A percentile compares a stretch with the other conserved stretches of the same genome.
Conservation (phyloP, 2,797 vertebrate species). For the Adelosebastes latens region DNA sequence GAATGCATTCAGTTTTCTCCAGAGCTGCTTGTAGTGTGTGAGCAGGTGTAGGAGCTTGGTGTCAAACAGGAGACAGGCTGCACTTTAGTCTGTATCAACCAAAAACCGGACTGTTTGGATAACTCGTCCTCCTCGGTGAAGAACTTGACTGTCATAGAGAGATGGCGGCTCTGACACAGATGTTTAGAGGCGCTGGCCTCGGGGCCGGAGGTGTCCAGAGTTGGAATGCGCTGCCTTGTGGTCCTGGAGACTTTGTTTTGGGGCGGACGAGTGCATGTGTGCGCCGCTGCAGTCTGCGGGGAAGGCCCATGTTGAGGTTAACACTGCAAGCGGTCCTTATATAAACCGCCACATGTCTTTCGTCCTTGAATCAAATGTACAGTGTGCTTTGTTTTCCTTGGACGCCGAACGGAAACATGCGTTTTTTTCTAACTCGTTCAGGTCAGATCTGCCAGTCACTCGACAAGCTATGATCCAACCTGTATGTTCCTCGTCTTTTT, state of each 20-base stretch:
- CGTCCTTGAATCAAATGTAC: slow-evolving; percentile 67
- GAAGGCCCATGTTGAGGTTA: slow-evolving; percentile 60
- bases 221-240: slow-evolving; percentile 67
- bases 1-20: not conserved
- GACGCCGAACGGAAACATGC: slow-evolving; percentile 35
- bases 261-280: slow-evolving; percentile 35
- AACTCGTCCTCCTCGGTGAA: not conserved
- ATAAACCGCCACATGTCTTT: slow-evolving; percentile 71
- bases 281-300: slow-evolving; percentile 47
- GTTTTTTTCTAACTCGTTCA: slow-evolving; percentile 3
- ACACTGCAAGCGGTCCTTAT: slow-evolving; percentile 69
- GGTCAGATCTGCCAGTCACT: not conserved
- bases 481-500: slow-evolving; percentile 24
- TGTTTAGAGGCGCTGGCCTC: slow-evolving; percentile 51
- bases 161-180: slow-evolving; percentile 63
- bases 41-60: not conserved
- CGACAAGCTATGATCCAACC: slow-evolving; percentile 16
- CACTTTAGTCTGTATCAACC: not conserved
- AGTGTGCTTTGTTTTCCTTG: slow-evolving; percentile 67
- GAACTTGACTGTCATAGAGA: slow-evolving; percentile 43
- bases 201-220: slow-evolving; percentile 46
- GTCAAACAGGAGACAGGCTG: not conserved
- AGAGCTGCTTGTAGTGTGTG: not conserved
- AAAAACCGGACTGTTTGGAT: slow-evolving; percentile 30
- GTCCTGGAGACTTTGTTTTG: slow-evolving; percentile 55